Evolutionary conservation across 2,113 vertebrate species (phyloP).

Genomic region (Oriolus oriolus): DNA sequence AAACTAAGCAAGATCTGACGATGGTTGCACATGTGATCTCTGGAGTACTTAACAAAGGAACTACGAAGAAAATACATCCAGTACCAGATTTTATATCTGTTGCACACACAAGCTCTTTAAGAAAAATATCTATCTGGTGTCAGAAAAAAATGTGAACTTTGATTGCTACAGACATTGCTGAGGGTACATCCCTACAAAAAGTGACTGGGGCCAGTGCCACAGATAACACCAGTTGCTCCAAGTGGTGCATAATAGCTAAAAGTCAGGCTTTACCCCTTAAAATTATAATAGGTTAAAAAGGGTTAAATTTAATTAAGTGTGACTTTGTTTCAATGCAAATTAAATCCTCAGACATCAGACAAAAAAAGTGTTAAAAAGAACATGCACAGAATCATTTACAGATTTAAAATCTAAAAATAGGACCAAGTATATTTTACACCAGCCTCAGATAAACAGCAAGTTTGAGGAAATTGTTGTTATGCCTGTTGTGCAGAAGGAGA

Average conservation of each 20-base stretch:
- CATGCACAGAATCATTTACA: accelerated
- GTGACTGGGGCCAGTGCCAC: background rate
- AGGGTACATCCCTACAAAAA: background rate
- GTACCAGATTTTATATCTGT: background rate
- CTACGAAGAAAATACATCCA: background rate
- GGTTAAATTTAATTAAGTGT: background rate
- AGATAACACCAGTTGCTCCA: background rate
- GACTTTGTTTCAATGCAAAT: background rate
- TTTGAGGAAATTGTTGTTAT: background rate
- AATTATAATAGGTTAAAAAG: background rate
- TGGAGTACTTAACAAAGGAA: background rate
- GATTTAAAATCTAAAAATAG: background rate
- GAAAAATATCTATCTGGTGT: background rate
- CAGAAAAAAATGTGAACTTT: background rate
- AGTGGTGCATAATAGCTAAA: background rate
- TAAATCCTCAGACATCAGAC: background rate
- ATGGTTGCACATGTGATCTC: background rate
- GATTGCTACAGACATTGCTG: background rate
- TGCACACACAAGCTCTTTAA: background rate
- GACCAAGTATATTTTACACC: background rate
- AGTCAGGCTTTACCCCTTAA: background rate
- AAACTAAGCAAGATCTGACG: background rate
- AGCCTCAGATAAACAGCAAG: background rate
- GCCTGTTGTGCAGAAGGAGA: background rate
- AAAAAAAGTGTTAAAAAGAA: background rate